A percentile compares a stretch with the other conserved stretches of the same genome.
These are phyloP conservation scores for Diadophis punctatus DNA, from an alignment of 2,113 vertebrate species.

Conservation along the genomic window DNA sequence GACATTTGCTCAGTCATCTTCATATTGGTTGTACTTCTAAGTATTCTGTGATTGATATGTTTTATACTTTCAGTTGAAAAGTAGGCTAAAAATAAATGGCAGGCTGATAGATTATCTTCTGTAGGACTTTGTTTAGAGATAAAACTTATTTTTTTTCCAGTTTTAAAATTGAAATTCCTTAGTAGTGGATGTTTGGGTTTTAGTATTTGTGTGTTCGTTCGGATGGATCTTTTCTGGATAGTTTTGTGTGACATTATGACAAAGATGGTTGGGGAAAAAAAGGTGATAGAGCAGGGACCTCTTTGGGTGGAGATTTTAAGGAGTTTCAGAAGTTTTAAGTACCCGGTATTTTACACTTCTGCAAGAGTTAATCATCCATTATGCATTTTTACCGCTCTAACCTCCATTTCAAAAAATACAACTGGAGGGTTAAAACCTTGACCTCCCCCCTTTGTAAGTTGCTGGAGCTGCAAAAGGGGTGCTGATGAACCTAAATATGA, in stretches of 20 bases:
- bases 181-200: not conserved
- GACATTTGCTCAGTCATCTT: constrained; percentile 1
- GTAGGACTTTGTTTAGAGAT: not conserved
- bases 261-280: not conserved
- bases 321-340: not conserved
- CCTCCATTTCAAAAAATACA: not conserved
- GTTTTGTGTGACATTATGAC: not conserved
- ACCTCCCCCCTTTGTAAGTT: not conserved
- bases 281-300: not conserved
- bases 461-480: not conserved
- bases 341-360: not conserved
- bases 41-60: not conserved
- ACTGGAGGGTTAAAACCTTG: not conserved
- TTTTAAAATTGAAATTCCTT: constrained; percentile 31
- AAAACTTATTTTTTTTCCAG: not conserved
- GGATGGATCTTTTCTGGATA: not conserved
- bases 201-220: not conserved
- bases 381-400: not conserved
- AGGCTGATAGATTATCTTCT: constrained; percentile 4
- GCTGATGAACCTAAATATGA: not conserved
- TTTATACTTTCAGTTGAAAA: constrained; percentile 2
- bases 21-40: constrained; percentile 7
- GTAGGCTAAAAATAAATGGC: constrained; percentile 14
- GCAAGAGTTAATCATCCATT: not conserved
- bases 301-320: not conserved